Conservation (phyloP, 2,113 vertebrate genomes). For the Gambusia affinis region DNA sequence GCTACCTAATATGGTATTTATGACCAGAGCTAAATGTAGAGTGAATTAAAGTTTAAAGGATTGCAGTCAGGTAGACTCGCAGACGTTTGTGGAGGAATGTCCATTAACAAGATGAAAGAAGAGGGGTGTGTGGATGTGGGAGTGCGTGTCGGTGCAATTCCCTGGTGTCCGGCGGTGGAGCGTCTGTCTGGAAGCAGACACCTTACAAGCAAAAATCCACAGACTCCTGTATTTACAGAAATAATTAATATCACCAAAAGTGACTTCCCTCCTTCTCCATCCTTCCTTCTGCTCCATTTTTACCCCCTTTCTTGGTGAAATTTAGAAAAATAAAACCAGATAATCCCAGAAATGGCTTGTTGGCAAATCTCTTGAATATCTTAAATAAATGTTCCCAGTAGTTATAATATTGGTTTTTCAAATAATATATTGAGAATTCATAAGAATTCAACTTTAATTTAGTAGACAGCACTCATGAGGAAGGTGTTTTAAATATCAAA, state of each 20-base stretch:
- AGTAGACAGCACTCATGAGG: too few species aligned
- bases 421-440: too few species aligned
- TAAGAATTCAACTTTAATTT: too few species aligned
- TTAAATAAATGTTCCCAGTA: too few species aligned
- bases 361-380: neutral
- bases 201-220: slow-evolving; percentile 70
- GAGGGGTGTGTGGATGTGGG: slow-evolving; percentile 53
- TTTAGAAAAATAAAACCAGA: slow-evolving; percentile 1
- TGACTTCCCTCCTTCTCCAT: slow-evolving; percentile 30
- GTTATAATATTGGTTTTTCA: too few species aligned
- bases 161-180: slow-evolving; percentile 76
- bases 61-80: slow-evolving; percentile 95
- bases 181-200: slow-evolving; percentile 70
- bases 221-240: slow-evolving; percentile 72
- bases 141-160: slow-evolving; percentile 64
- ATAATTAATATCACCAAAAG: slow-evolving; percentile 62
- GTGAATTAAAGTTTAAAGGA: slow-evolving; percentile 99
- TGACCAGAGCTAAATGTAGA: slow-evolving; percentile 97
- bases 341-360: neutral
- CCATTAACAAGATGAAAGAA: slow-evolving; percentile 97
- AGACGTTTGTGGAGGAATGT: slow-evolving; percentile 87
- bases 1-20: slow-evolving; percentile 99
- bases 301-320: neutral
- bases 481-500: too few species aligned
- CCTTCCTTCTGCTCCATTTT: neutral